Base-by-base conservation (phyloP, 1,140 invertebrate species). In the Lycorma delicatula region DNA sequence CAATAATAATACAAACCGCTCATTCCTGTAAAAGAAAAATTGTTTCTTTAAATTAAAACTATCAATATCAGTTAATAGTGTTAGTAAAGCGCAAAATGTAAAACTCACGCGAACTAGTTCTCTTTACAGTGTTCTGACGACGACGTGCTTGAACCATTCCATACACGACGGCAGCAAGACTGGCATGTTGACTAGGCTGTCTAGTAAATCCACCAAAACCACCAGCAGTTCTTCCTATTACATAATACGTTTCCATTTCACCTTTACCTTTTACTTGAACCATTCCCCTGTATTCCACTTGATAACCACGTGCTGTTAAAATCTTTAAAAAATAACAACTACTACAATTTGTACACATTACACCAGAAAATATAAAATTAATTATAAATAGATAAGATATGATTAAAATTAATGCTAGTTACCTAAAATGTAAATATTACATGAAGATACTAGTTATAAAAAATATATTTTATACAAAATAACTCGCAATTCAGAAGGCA, bases 231-330 rank as follows among this genome's bases (percentile, higher is more conserved):
- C 80, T 79, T 25, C 83, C 87, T 18, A 83, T 68, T 25, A 97
- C 87, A 71, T 91, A 95, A 72, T 87, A 95, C 1, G 93, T 97
- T 68, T 91, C 88, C 93, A 97, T 96, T 55, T 86, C 82, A 1
- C 93, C 93, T 74, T 97, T 97, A 16, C 93, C 93, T 71, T 97
- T 97, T 1, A 97, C 93, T 56, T 86, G 83, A 27, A 97, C 85
- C 12, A 83, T 70, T 0, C 93, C 93, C 12, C 94, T 81, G 65
- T 82, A 81, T 64, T 87, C 80, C 26, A 87, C 74, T 60, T 83
- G 75, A 66, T 85, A 91, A 1, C 87, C 87, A 62, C 80, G 73
- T 0, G 78, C 75, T 60, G 84, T 80, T 36, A 92, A 68, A 62
- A 89, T 78, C 84, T 88, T 68, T 23, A 70, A 71, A 54, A 63